A percentile compares a stretch with the other conserved stretches of the same genome.
Evolutionary conservation across 2,888 invertebrate genomes (phyloP).

Genomic region (Parasteatoda lunata): DNA sequence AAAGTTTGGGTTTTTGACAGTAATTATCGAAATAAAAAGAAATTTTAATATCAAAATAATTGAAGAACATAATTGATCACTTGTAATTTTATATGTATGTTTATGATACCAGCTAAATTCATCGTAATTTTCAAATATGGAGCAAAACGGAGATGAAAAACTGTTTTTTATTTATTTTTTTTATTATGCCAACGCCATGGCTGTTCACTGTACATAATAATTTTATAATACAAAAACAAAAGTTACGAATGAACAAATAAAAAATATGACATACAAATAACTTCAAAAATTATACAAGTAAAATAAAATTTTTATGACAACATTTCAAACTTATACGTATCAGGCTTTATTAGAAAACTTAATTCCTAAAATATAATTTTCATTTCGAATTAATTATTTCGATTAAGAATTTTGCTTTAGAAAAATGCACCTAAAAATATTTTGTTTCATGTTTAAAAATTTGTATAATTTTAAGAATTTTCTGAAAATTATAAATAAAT

Average conservation of each 20-base stretch:
- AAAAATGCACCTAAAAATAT: neutral
- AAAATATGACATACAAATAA: neutral
- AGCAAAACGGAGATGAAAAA: too few relatives aligned
- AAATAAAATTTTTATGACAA: neutral
- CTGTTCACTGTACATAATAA: neutral
- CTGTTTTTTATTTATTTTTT: neutral
- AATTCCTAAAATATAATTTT: too few relatives aligned
- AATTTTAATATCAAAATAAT: too few relatives aligned
- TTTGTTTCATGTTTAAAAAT: neutral
- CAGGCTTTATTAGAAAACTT: too few relatives aligned
- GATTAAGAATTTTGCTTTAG: neutral
- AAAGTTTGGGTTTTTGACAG: too few relatives aligned
- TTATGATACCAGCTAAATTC: too few relatives aligned
- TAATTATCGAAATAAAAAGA: too few relatives aligned
- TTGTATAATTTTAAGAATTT: neutral
- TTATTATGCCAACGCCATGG: neutral
- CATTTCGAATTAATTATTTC: too few relatives aligned
- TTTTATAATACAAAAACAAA: neutral
- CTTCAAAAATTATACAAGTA: neutral
- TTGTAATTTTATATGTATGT: too few relatives aligned
- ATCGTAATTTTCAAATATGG: too few relatives aligned
- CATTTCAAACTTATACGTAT: too few relatives aligned
- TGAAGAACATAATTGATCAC: too few relatives aligned
- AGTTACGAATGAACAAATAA: neutral
- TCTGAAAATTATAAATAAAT: neutral